A percentile compares a stretch with the other conserved stretches of the same genome.
Evolutionary conservation across 2,888 invertebrate genomes (phyloP).

Genomic region (Cheilosia grossa): DNA sequence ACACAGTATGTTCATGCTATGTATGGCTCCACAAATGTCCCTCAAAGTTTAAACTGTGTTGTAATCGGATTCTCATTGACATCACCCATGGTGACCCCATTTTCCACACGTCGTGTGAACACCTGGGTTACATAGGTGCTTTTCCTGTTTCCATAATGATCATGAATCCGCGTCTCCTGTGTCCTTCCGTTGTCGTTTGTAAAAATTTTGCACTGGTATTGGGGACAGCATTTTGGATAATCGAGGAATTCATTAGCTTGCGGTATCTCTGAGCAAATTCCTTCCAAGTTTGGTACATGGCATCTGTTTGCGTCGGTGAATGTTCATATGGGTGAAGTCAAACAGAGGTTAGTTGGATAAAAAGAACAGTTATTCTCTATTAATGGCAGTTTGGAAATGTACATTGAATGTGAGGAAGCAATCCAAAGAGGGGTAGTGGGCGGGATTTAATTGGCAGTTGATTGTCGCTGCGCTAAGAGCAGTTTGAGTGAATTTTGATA

Average conservation of each 20-base stretch:
- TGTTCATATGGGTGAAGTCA: not conserved
- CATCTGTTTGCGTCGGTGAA: slow-evolving; percentile 77
- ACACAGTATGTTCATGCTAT: not conserved
- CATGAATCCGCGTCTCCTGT: slow-evolving; percentile 79
- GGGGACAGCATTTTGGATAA: slow-evolving; percentile 81
- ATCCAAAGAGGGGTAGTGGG: not conserved
- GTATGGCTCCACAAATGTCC: no score
- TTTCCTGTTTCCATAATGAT: slow-evolving; percentile 80
- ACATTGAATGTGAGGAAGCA: no score
- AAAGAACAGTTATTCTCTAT: slow-evolving; percentile 14
- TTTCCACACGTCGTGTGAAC: slow-evolving; percentile 67
- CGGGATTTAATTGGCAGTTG: slow-evolving; percentile 11
- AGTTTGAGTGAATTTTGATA: slow-evolving; percentile 4
- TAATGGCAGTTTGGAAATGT: slow-evolving; percentile 13
- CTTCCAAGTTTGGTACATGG: slow-evolving; percentile 78
- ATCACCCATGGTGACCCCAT: slow-evolving; percentile 29
- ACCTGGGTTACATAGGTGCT: slow-evolving; percentile 78
- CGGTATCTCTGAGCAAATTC: slow-evolving; percentile 78
- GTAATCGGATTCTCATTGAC: slow-evolving; percentile 22
- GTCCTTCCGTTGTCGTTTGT: slow-evolving; percentile 76
- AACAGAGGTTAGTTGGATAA: slow-evolving; percentile 16
- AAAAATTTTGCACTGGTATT: slow-evolving; percentile 79
- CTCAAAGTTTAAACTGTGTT: slow-evolving; percentile 47
- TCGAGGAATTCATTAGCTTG: slow-evolving; percentile 77
- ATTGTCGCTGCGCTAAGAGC: slow-evolving; percentile 4